A percentile compares a stretch with the other conserved stretches of the same genome.
Evolutionary conservation across 2,888 invertebrate genomes (phyloP).

Genomic region (Neoascia interrupta): DNA sequence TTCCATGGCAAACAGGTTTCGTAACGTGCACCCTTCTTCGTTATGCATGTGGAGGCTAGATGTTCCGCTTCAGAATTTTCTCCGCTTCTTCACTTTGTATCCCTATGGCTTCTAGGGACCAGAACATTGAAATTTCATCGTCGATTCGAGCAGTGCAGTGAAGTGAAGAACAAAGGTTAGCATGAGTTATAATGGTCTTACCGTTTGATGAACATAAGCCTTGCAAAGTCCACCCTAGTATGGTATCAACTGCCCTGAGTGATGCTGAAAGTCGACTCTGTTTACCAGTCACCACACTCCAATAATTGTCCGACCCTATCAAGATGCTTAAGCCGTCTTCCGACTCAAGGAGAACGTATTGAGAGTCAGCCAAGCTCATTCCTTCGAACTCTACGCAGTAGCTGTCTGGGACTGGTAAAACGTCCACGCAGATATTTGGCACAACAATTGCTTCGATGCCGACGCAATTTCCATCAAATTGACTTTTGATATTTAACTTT

Average conservation of each 20-base stretch:
- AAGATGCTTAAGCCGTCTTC: slow-evolving; percentile 17
- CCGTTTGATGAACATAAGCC: background rate
- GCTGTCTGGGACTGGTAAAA: background rate
- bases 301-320: slow-evolving; percentile 22
- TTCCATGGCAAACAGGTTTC: slow-evolving; percentile 32
- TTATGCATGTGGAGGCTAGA: slow-evolving; percentile 20
- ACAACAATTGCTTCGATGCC: slow-evolving; percentile 16
- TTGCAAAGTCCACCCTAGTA: slow-evolving; percentile 22
- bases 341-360: no score
- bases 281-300: slow-evolving; percentile 17
- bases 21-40: slow-evolving; percentile 28
- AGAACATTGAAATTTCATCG: background rate
- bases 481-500: background rate
- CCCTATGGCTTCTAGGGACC: slow-evolving; percentile 9
- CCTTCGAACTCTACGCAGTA: background rate
- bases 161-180: slow-evolving; percentile 2
- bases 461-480: background rate
- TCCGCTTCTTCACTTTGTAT: slow-evolving; percentile 22
- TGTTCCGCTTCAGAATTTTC: slow-evolving; percentile 9
- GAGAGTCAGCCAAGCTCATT: no score
- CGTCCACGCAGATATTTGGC: slow-evolving; percentile 23
- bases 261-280: slow-evolving; percentile 9
- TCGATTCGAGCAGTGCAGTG: background rate
- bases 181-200: slow-evolving; percentile 8
- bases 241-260: slow-evolving; percentile 23